Evolutionary conservation across 2,113 vertebrate genomes (phyloP), one percentile per base, ranked within the genome.

Genomic region (Solea senegalensis): DNA sequence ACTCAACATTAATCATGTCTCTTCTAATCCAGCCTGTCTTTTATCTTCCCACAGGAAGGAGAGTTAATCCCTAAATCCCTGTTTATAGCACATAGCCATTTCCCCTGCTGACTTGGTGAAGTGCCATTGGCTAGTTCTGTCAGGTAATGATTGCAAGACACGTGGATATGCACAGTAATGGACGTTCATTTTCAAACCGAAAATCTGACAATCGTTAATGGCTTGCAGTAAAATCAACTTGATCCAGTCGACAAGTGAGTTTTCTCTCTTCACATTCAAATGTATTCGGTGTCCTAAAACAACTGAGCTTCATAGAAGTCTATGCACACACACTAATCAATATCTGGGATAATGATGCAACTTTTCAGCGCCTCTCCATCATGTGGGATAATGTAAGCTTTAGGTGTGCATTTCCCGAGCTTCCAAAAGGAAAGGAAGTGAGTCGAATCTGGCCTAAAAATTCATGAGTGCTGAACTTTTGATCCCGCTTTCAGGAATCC

Each of bases 1-100:
- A 88, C 84, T 81, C 85, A 75, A 88, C 82, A 91, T 90, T 89
- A 92, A 91, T 91, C 77, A 82, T 85, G 81, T 72, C 70, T 82
- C 82, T 76, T 85, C 81, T 92, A 90, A 91, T 89, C 90, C 88
- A 72, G 77, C 62, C 78, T 54, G 72, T 82, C 76, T 90, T 92
- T 89, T 90, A 91, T 89, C 87, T 89, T 89, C 86, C 86, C 85
- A 92, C 87, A 89, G 88, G 88, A 92, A 92, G 71, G 81, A 76
- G 61, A 81, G 85, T 81, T 92, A 92, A 92, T 93, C 90, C 85
- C 57, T 65, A 83, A 92, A 90, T 92, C 88, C 88, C 78, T 85
- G 81, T 90, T 91, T 86, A 85, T 76, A 75, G 75, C 90, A 89
- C 69, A 69, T 78, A 85, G 71, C 78, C 76, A 74, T 87, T 86